Conservation (phyloP, 1,140 invertebrate genomes). For the Brachionus calyciflorus region DNA sequence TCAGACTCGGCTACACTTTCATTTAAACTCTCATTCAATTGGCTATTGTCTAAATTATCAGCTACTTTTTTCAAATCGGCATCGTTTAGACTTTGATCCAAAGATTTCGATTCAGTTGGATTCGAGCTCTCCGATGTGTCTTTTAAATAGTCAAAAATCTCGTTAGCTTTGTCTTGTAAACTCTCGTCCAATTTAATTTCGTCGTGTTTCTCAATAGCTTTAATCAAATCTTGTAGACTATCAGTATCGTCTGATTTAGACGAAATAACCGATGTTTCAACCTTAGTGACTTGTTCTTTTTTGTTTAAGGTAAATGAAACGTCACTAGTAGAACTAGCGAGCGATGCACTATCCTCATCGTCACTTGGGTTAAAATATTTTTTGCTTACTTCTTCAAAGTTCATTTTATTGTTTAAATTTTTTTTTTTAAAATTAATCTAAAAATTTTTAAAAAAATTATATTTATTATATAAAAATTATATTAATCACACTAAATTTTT, state of each 20-base stretch:
- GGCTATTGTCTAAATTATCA: not conserved
- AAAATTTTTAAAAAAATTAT: too few relatives aligned
- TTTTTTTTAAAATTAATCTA: too few relatives aligned
- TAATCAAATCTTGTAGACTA: slow-evolving; percentile 4
- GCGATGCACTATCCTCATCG: not conserved
- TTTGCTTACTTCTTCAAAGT: slow-evolving; percentile 24
- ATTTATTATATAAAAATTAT: too few relatives aligned
- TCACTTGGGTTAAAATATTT: slow-evolving; percentile 22
- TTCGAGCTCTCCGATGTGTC: not conserved
- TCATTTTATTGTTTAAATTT: too few relatives aligned
- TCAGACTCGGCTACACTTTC: not conserved
- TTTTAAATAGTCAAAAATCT: not conserved
- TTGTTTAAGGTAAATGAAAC: slow-evolving; percentile 2
- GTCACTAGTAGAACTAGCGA: slow-evolving; percentile 1
- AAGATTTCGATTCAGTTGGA: not conserved
- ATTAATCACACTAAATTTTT: too few relatives aligned
- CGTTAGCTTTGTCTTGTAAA: not conserved
- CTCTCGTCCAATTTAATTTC: slow-evolving; percentile 11
- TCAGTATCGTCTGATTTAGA: not conserved
- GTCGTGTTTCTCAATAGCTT: not conserved
- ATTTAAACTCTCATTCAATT: not conserved
- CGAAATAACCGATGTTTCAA: not conserved
- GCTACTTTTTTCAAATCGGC: slow-evolving; percentile 11
- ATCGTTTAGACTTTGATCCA: slow-evolving; percentile 1
- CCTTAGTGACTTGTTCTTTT: not conserved